Percentiles rank a stretch among this genome's conserved stretches.
These are phyloP conservation scores for Takifugu rubripes DNA, from an alignment of 2,797 vertebrate species.

Conservation along the genomic window DNA sequence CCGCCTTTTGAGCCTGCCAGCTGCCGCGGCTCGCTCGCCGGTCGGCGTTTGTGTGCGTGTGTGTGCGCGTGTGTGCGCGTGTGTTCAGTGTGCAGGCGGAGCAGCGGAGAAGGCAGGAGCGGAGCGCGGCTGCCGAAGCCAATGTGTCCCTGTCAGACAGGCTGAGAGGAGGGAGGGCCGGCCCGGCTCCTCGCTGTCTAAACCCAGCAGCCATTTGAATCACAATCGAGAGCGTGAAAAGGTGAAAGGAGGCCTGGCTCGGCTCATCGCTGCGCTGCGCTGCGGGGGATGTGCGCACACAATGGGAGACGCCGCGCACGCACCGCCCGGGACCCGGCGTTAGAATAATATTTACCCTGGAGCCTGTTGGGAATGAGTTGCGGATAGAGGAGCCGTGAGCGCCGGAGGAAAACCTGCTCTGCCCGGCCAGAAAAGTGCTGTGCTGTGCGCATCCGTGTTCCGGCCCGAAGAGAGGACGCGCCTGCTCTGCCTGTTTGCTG, in stretches of 20 bases:
- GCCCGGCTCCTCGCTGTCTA: neutral
- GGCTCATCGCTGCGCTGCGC: conserved; percentile 30
- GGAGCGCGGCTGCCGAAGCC: conserved; percentile 5
- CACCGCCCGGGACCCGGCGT: conserved; percentile 34
- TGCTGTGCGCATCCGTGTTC: neutral
- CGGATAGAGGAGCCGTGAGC: conserved; percentile 8
- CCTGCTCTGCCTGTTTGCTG: conserved; percentile 15
- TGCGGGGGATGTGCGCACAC: conserved; percentile 52
- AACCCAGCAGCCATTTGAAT: conserved; percentile 12
- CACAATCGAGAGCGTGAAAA: conserved; percentile 8
- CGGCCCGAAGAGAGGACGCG: conserved; percentile 1
- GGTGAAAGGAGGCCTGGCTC: conserved; percentile 13
- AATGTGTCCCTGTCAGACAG: conserved; percentile 9
- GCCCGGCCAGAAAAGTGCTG: neutral
- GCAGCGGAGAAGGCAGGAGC: conserved; percentile 5
- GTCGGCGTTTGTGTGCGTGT: conserved; percentile 7
- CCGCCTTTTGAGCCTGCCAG: conserved; percentile 43
- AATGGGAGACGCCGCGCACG: conserved; percentile 54
- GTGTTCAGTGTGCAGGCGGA: conserved; percentile 9
- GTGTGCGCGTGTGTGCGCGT: conserved; percentile 8
- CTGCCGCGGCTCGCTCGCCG: conserved; percentile 9
- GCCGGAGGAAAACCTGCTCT: neutral
- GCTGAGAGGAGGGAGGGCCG: neutral
- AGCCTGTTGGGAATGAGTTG: neutral
- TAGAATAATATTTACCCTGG: conserved; percentile 26